Evolutionary conservation across 2,888 invertebrate genomes (phyloP), one percentile per base, ranked within the genome.

Genomic region (Oligia fasciuncula): DNA sequence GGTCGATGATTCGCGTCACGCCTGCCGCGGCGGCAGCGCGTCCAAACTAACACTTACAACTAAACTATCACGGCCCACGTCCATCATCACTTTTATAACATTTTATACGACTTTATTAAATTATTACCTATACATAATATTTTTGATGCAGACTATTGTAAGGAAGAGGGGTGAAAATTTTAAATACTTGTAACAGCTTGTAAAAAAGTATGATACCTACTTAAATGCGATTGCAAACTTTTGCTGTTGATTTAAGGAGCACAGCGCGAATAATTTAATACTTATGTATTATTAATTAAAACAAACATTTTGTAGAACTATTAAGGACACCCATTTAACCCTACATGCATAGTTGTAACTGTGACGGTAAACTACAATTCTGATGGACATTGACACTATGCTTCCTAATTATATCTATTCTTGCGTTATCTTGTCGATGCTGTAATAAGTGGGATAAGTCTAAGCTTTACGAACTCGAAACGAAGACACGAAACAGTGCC

Each of bases 1-100:
- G 94, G 94, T 94, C 94, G 93, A 90, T 92, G 93, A 93, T 93
- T 94, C 94, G 93, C 94, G 93, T 93, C 93, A 94, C 92, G 92
- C 90, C 88, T 89, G 89, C 90, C 90, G 84, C 80, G 79, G 84
- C 81, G 77, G 85, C 87, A 85, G 84, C 88, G 85, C 85, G 83
- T 74, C 80, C 76, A 86, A 85, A 83, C 84, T 75, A 80, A 79
- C 83, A 79, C 81, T 85, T 79, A 83, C 73, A 78, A 70, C 83
- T 80, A 80, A 86, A 87, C 81, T 83, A 87, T 82, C 71, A 46
- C 80, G 46, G 77, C 77, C 49, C 57, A 77, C 68, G 72, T 70
- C 54, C 71, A 63, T 76, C 78, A 77, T 54, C 69, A 63, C 69
- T 51, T 84, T 85, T 73, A 73, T 73, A 60, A 70, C 8, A 57